A percentile compares a stretch with the other conserved stretches of the same genome.
These are phyloP conservation scores for Ectropis grisescens DNA, from an alignment of 1,140 invertebrate genomes.

Conservation along the genomic window DNA sequence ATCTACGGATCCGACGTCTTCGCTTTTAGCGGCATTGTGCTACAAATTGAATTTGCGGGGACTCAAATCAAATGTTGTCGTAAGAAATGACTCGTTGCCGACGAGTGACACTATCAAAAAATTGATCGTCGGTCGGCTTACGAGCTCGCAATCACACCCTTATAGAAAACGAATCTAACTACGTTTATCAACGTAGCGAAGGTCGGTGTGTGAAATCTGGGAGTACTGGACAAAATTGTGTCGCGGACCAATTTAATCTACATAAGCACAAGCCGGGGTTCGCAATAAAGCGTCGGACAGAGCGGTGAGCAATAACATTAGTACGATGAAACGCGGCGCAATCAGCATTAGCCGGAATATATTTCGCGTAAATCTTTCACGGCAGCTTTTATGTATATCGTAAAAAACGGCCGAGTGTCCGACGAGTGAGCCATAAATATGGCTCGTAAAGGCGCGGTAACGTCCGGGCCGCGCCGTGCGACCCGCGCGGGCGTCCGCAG, in stretches of 20 bases:
- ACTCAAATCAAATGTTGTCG: conserved; percentile 50
- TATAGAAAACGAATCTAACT: conserved; percentile 1
- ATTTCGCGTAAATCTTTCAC: conserved; percentile 63
- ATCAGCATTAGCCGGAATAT: conserved; percentile 64
- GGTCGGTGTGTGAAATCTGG: no score
- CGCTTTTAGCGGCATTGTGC: conserved; percentile 34
- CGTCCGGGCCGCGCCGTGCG: background rate
- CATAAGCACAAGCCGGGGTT: conserved; percentile 7
- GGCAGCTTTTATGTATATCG: conserved; percentile 63
- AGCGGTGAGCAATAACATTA: conserved; percentile 30
- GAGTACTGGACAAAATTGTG: no score
- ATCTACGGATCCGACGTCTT: no score
- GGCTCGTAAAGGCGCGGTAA: conserved; percentile 37
- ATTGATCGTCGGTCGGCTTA: conserved; percentile 38
- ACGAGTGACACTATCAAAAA: conserved; percentile 61
- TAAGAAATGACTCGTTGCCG: conserved; percentile 46
- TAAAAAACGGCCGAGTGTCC: conserved; percentile 61
- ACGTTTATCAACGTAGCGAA: no score
- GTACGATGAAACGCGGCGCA: conserved; percentile 23
- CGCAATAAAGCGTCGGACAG: conserved; percentile 9
- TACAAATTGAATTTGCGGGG: conserved; percentile 55
- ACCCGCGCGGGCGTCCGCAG: no score
- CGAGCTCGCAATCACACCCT: conserved; percentile 3
- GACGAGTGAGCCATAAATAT: conserved; percentile 50
- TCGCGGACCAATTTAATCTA: conserved; percentile 17